Evolutionary conservation across 2,797 vertebrate species (phyloP).

Genomic region (Neoniphon sammara): DNA sequence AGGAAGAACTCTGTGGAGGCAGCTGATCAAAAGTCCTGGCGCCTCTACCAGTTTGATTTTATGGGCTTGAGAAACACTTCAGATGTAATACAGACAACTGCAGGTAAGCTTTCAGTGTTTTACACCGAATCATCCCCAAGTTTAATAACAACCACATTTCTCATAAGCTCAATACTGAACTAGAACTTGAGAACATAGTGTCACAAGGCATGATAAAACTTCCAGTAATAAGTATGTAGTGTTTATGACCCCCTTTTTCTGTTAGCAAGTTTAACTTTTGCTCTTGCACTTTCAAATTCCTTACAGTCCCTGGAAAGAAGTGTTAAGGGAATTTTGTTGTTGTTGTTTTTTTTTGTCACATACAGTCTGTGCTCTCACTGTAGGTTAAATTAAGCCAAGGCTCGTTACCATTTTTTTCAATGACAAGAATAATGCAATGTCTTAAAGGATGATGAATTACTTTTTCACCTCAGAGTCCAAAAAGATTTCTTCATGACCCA

Average conservation of each 20-base stretch:
- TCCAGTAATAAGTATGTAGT: background rate
- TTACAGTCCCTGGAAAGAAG: background rate
- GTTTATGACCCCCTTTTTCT: background rate
- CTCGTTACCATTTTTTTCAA: background rate
- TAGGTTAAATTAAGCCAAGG: background rate
- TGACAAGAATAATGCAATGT: background rate
- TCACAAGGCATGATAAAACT: background rate
- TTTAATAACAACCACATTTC: too few species aligned
- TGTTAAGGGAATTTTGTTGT: background rate
- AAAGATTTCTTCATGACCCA: background rate
- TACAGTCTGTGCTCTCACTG: too few species aligned
- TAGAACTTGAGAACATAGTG: background rate
- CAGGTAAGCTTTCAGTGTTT: constrained; percentile 82
- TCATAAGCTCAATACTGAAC: too few species aligned
- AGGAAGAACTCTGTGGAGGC: constrained; percentile 95
- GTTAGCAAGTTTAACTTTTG: background rate
- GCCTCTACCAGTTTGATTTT: constrained; percentile 98
- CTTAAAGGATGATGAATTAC: background rate
- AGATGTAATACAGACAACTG: constrained; percentile 89
- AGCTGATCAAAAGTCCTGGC: constrained; percentile 95
- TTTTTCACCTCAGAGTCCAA: background rate
- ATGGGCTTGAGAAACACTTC: constrained; percentile 95
- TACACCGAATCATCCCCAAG: background rate
- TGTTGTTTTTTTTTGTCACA: background rate
- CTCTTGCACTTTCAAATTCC: background rate